Evolutionary conservation across 2,797 vertebrate species (phyloP), one percentile per base, ranked within the genome.

Genomic region (Pantherophis alleghaniensis): DNA sequence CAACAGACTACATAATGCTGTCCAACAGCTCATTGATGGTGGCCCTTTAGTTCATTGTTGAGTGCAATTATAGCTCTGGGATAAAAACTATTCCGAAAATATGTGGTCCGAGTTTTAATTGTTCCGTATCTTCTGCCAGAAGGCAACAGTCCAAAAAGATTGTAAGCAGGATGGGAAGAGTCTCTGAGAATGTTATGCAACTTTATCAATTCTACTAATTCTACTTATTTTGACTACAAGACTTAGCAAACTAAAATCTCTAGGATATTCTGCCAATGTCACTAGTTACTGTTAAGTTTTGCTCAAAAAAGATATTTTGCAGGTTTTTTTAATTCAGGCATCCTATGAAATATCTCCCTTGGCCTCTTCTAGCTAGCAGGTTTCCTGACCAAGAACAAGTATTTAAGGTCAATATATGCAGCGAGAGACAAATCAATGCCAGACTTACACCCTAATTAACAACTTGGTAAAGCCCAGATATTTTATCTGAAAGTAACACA

Each of bases 161-260:
- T 51, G 47, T 51, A 7, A 51, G 47, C 47, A 51, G 47, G 47
- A 51, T 51, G 47, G 47, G 47, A 51, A 51, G 47, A 51, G 6
- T 51, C 47, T 51, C 47, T 51, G 47, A 51, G 47, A 51, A 51
- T 51, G 47, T 51, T 51, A 51, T 51, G 6, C 47, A 51, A 51
- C 47, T 51, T 51, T 1, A 6, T 51, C 47, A 51, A 51, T 51
- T 24, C 59, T 60, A 42, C 6, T 26, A 32, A 47, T 51, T 26
- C 28, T 9, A 55, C 3, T 87, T 66, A 63, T 66, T 66, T 87
- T 42, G 83, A 32, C n/a, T 18, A n/a, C 12, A 53, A 16, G 88
- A 92, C 51, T 87, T 74, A 42, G 89, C 7, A 28, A 79, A n/a
- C n/a, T 95, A 42, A 87, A 94, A 5, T 87, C 86, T 90, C 53